Percentiles rank a stretch among this genome's conserved stretches.
phyloP scores from a whole-genome alignment of 2,888 invertebrate genomes.

The Plusia festucae region DNA sequence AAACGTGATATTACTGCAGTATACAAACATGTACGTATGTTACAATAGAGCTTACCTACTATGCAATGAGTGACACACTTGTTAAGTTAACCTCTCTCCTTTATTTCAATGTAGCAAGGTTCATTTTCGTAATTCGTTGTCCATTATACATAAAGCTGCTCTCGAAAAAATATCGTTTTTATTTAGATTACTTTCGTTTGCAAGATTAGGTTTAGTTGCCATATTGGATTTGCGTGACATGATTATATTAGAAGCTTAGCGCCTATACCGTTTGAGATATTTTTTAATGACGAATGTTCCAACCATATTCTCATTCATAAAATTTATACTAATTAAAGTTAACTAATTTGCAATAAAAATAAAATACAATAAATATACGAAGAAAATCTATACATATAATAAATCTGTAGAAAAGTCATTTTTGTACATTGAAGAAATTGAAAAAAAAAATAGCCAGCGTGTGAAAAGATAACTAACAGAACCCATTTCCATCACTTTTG shows the following conservation, averaged over 20 bases:
- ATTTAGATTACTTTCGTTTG: background rate
- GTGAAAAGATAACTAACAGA: no score
- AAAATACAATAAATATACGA: no score
- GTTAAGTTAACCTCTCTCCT: background rate
- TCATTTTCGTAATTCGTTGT: background rate
- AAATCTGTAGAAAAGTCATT: no score
- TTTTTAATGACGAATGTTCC: background rate
- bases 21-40: background rate
- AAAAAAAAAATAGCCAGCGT: no score
- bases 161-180: background rate
- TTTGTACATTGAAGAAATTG: no score
- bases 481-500: no score
- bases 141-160: background rate
- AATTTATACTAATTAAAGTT: no score
- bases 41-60: background rate
- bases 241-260: background rate
- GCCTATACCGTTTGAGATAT: background rate
- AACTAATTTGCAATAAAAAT: no score
- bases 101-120: background rate
- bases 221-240: conserved; percentile 4
- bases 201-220: background rate
- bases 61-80: background rate
- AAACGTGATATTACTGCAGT: background rate
- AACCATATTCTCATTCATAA: no score
- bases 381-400: no score